These are phyloP conservation scores for Poecilus cupreus DNA, from an alignment of 2,888 invertebrate species.

Conservation along the genomic window DNA sequence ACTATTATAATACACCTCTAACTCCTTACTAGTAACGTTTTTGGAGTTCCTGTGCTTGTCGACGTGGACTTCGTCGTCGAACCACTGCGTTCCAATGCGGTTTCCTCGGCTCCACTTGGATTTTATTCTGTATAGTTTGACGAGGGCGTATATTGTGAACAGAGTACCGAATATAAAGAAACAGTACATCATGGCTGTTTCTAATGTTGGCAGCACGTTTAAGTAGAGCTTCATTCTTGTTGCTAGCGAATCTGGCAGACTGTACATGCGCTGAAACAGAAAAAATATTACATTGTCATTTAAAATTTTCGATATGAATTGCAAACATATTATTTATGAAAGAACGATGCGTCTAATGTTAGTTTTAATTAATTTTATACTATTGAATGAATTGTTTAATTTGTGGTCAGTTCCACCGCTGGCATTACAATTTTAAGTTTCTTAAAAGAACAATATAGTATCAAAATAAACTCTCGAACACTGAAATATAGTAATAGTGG, in stretches of 20 bases:
- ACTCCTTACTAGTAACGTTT: conserved; percentile 67
- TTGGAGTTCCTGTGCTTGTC: background rate
- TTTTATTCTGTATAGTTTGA: conserved; percentile 65
- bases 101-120: conserved; percentile 16
- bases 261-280: conserved; percentile 80
- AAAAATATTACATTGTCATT: too few species aligned
- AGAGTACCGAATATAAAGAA: conserved; percentile 74
- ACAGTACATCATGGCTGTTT: conserved; percentile 76
- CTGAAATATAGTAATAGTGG: too few species aligned
- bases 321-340: too few species aligned
- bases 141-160: conserved; percentile 75
- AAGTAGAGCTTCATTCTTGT: conserved; percentile 83
- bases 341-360: too few species aligned
- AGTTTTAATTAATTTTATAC: too few species aligned
- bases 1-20: conserved; percentile 68
- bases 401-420: too few species aligned
- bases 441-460: too few species aligned
- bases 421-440: too few species aligned
- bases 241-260: conserved; percentile 78
- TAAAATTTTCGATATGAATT: too few species aligned
- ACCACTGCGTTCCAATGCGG: conserved; percentile 46
- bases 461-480: too few species aligned
- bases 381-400: too few species aligned
- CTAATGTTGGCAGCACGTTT: conserved; percentile 80
- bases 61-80: conserved; percentile 41